Base-by-base conservation (phyloP, 2,888 invertebrate species). In the Hedya salicella region DNA sequence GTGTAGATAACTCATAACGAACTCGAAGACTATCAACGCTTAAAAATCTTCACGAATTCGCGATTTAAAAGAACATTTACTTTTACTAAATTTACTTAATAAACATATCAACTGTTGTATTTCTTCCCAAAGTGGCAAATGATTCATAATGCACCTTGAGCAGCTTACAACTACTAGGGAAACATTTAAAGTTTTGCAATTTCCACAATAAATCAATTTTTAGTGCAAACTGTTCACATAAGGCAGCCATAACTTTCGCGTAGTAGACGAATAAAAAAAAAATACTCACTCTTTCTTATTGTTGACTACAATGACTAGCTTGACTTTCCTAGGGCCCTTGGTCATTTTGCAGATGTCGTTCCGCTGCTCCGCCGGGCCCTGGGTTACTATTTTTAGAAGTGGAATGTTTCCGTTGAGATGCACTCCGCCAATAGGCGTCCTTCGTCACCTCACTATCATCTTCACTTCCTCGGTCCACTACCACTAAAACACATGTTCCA, bases 231-330 rank as follows among this genome's bases (percentile, higher is more conserved):
- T 6, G 25, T 2, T 25, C 25, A 4, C 25, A 25, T 4, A 25
- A 25, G 25, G n/a, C n/a, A 6, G 25, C 25, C 6, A 25, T n/a
- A 25, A 25, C 25, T 1, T 25, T 25, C 25, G 25, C 6, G 25
- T 25, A 2, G 25, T 6, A 25, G 25, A 4, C 6, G 1, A 25
- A 40, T 19, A 39, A 42, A 36, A 61, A 56, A 49, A 48, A 40
- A 69, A 71, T 91, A 92, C 93, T 93, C 73, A 93, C 93, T 93
- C 93, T 87, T 93, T 93, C 84, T 93, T 93, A 88, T 92, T 93
- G 90, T 93, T 93, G 87, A 93, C 93, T 85, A 93, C 93, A 90
- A 93, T 93, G 91, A 93, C 93, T 88, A 93, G 91, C 75, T 93
- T 93, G 79, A 93, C 93, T 85, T 93, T 93, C 86, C 93, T 87